phyloP scores from a whole-genome alignment of 2,113 vertebrate genomes.

The Hymenochirus boettgeri region DNA sequence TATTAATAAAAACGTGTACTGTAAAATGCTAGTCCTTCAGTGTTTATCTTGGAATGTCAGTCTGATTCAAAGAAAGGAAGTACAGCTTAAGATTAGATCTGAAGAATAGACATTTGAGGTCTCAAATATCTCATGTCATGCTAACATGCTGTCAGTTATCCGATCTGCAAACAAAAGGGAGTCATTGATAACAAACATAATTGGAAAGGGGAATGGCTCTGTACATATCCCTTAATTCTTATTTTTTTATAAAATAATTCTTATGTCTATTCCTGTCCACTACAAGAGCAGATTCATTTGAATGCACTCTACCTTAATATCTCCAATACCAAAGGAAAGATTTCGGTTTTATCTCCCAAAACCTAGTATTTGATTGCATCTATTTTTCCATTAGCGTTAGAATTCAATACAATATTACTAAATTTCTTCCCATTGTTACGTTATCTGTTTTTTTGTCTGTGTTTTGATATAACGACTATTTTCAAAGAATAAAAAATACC shows the following conservation, averaged over 20 bases:
- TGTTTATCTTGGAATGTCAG: neutral
- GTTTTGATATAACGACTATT: too few species aligned
- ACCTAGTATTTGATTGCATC: too few species aligned
- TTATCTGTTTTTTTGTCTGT: too few species aligned
- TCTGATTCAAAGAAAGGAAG: constrained; percentile 13
- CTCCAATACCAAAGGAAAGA: neutral
- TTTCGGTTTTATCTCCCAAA: too few species aligned
- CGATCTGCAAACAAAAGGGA: constrained; percentile 6
- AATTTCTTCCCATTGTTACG: too few species aligned
- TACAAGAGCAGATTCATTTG: neutral
- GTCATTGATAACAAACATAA: constrained; percentile 20
- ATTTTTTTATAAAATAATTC: neutral
- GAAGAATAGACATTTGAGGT: neutral
- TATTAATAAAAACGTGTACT: neutral
- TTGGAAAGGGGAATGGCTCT: constrained; percentile 4
- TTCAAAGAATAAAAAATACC: too few species aligned
- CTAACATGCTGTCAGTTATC: constrained; percentile 3
- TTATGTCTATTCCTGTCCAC: neutral
- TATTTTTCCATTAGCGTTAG: too few species aligned
- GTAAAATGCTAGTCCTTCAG: neutral
- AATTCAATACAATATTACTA: too few species aligned
- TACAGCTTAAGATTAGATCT: constrained; percentile 39
- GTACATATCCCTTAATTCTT: constrained; percentile 1
- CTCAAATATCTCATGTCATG: neutral
- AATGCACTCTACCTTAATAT: constrained; percentile 1